Percentiles rank a stretch among this genome's conserved stretches.
Conservation (phyloP, 1,140 invertebrate genomes). For the Orchestia grillus region DNA sequence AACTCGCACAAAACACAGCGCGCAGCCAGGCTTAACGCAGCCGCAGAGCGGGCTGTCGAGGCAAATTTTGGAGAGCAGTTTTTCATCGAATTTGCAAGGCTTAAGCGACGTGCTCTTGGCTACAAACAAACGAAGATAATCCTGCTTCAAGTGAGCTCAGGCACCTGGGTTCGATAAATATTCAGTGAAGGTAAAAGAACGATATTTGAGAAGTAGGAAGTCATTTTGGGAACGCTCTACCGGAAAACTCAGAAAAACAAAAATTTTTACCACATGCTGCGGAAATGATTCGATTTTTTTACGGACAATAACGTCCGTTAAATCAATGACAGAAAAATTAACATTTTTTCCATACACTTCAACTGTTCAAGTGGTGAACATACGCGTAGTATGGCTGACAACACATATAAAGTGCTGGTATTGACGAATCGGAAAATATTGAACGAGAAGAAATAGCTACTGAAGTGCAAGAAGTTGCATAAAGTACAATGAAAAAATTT, state of each 20-base stretch:
- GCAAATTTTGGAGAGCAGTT: neutral
- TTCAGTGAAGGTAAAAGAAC: neutral
- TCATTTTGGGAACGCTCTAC: neutral
- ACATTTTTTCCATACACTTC: too few species aligned
- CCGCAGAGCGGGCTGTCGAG: neutral
- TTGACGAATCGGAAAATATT: neutral
- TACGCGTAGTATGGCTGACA: too few species aligned
- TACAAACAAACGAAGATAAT: neutral
- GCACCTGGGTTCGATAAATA: neutral
- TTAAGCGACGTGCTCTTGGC: neutral
- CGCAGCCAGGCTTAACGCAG: neutral
- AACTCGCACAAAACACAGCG: neutral
- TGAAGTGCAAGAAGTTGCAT: neutral
- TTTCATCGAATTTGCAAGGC: neutral
- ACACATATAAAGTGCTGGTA: too few species aligned
- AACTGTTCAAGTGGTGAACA: too few species aligned
- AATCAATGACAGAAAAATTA: too few species aligned
- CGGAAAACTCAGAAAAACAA: neutral
- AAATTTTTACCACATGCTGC: neutral
- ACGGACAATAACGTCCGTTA: too few species aligned
- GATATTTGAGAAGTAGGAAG: neutral
- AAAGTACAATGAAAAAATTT: neutral
- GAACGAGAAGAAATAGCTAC: neutral
- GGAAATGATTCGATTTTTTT: neutral
- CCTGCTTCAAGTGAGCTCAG: neutral